Conservation (phyloP, 2,797 vertebrate species). For the Myoxocephalus aenaeus region DNA sequence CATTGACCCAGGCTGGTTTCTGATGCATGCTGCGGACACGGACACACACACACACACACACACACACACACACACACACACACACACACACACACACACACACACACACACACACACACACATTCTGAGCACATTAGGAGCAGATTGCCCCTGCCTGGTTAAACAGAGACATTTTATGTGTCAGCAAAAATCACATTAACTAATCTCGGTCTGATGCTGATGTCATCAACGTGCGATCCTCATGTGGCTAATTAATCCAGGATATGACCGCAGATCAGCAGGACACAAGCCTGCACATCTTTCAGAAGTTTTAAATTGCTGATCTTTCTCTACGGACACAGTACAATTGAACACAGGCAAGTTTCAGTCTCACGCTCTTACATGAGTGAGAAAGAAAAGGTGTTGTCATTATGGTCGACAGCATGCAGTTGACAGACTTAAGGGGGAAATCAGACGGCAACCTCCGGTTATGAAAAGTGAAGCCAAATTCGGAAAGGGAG, state of each 20-base stretch:
- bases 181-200: slow-evolving; percentile 48
- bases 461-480: background rate
- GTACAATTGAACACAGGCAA: background rate
- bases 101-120: slow-evolving; percentile 40
- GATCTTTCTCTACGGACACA: background rate
- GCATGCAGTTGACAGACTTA: background rate
- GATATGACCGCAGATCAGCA: slow-evolving; percentile 7
- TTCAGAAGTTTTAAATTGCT: slow-evolving; percentile 22
- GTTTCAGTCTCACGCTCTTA: background rate
- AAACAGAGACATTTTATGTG: slow-evolving; percentile 55
- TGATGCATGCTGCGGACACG: slow-evolving; percentile 40
- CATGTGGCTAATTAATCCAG: slow-evolving; percentile 40
- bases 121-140: slow-evolving; percentile 9
- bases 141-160: slow-evolving; percentile 48
- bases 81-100: slow-evolving; percentile 29
- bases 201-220: slow-evolving; percentile 44
- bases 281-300: background rate
- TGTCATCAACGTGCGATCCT: slow-evolving; percentile 42
- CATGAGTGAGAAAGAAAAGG: background rate
- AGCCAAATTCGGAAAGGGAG: background rate
- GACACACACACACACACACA: slow-evolving; percentile 27
- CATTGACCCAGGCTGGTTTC: slow-evolving; percentile 52
- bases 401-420: background rate
- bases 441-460: background rate
- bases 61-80: slow-evolving; percentile 26